A percentile compares a stretch with the other conserved stretches of the same genome.
Evolutionary conservation across 1,140 invertebrate species (phyloP).

Genomic region (Heliconius hewitsoni): DNA sequence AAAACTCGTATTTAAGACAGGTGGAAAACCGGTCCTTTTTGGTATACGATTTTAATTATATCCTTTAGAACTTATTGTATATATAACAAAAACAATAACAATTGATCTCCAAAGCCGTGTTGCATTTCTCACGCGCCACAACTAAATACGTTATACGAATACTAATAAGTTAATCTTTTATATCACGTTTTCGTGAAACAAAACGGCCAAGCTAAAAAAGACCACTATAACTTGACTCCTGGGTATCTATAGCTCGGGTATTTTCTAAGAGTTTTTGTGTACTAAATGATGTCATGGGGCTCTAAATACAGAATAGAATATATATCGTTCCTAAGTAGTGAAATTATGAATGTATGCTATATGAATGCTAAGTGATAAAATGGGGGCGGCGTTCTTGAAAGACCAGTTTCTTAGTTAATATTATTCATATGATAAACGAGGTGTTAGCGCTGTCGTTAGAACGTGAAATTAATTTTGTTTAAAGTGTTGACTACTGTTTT

Average conservation of each 20-base stretch:
- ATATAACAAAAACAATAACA: constrained; percentile 4
- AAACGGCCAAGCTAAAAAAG: constrained; percentile 53
- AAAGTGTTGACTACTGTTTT: constrained; percentile 2
- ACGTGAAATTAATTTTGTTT: constrained; percentile 2
- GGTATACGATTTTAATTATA: neutral
- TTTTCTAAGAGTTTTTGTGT: constrained; percentile 7
- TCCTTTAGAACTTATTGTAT: neutral
- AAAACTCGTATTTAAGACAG: neutral
- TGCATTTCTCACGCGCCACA: constrained; percentile 40
- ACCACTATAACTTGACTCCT: constrained; percentile 52
- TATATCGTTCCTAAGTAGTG: constrained; percentile 64
- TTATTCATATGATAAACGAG: constrained; percentile 64
- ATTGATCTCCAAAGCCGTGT: constrained; percentile 35
- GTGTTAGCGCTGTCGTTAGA: constrained; percentile 44
- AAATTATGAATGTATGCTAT: constrained; percentile 74
- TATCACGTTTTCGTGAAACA: constrained; percentile 76
- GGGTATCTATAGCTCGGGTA: neutral
- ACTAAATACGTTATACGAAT: constrained; percentile 59
- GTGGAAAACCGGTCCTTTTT: neutral
- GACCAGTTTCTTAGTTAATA: constrained; percentile 42
- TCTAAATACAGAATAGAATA: constrained; percentile 50
- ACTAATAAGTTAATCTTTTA: constrained; percentile 79
- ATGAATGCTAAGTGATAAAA: constrained; percentile 68
- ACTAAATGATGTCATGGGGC: constrained; percentile 22
- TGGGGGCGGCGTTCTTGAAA: constrained; percentile 45